Evolutionary conservation across 2,797 vertebrate species (phyloP).

Genomic region (Smutsia gigantea): DNA sequence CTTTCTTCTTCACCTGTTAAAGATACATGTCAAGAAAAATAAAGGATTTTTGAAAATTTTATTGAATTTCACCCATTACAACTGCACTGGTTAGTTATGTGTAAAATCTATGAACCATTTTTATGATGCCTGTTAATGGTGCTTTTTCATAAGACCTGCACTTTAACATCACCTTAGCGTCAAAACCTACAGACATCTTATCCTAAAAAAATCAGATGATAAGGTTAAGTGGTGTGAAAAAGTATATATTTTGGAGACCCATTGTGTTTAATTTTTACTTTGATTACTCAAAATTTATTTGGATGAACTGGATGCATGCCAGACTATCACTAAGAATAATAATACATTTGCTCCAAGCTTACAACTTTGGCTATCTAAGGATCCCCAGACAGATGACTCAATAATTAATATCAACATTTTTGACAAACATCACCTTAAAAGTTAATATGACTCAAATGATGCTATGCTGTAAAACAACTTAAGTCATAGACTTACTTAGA

Average conservation of each 20-base stretch:
- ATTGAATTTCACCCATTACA: conserved; percentile 8
- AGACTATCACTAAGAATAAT: neutral
- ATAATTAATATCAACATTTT: conserved; percentile 22
- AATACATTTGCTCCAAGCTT: neutral
- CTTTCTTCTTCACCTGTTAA: neutral
- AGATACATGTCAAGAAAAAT: neutral
- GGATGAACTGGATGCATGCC: neutral
- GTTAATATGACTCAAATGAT: neutral
- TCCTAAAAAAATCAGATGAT: neutral
- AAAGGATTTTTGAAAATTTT: neutral
- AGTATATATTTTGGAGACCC: neutral
- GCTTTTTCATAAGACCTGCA: neutral
- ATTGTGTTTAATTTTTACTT: neutral
- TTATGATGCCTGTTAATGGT: neutral
- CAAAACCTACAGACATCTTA: neutral
- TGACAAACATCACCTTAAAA: neutral
- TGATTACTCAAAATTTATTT: neutral
- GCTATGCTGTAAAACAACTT: neutral
- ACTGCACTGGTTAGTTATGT: neutral
- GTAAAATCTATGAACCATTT: neutral
- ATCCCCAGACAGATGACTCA: neutral
- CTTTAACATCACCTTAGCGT: neutral
- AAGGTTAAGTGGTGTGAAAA: neutral
- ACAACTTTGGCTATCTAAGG: neutral
- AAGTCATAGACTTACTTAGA: neutral